Evolutionary conservation across 2,113 vertebrate species (phyloP).

Genomic region (Chaenogobius annularis): DNA sequence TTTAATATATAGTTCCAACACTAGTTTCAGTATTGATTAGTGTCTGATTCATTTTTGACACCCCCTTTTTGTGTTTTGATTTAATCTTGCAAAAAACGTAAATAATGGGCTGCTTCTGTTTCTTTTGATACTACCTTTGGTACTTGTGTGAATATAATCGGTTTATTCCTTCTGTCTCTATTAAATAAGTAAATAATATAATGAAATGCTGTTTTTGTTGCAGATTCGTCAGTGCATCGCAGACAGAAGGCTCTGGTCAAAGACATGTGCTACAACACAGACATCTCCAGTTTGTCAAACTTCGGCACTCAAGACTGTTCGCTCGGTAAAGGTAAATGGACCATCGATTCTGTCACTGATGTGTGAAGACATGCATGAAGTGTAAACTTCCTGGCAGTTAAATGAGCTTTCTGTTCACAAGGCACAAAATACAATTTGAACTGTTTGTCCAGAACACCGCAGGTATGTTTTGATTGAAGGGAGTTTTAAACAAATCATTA

Average conservation of each 20-base stretch:
- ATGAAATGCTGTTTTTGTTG: not conserved
- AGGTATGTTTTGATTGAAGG: not conserved
- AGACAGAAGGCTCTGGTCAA: conserved; percentile 75
- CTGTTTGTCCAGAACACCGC: not conserved
- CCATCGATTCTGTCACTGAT: not conserved
- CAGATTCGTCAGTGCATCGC: conserved; percentile 72
- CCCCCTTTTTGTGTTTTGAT: too few relatives aligned
- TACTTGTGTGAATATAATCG: too few relatives aligned
- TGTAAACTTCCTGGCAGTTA: too few relatives aligned
- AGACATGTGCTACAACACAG: conserved; percentile 77
- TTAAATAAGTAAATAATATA: not conserved
- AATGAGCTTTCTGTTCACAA: not conserved
- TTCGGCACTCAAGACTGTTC: conserved; percentile 77
- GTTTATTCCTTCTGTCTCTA: too few relatives aligned
- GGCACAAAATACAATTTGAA: not conserved
- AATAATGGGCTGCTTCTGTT: too few relatives aligned
- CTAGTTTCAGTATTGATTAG: too few relatives aligned
- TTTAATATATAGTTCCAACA: too few relatives aligned
- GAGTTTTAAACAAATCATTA: too few relatives aligned
- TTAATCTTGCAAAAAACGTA: too few relatives aligned
- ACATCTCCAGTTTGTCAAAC: conserved; percentile 79
- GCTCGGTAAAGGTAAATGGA: conserved; percentile 74
- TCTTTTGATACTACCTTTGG: too few relatives aligned
- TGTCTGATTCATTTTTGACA: too few relatives aligned
- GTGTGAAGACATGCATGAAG: not conserved